A percentile compares a stretch with the other conserved stretches of the same genome.
Evolutionary conservation across 1,140 invertebrate species (phyloP).

Genomic region (Mycetomoellerius zeteki): DNA sequence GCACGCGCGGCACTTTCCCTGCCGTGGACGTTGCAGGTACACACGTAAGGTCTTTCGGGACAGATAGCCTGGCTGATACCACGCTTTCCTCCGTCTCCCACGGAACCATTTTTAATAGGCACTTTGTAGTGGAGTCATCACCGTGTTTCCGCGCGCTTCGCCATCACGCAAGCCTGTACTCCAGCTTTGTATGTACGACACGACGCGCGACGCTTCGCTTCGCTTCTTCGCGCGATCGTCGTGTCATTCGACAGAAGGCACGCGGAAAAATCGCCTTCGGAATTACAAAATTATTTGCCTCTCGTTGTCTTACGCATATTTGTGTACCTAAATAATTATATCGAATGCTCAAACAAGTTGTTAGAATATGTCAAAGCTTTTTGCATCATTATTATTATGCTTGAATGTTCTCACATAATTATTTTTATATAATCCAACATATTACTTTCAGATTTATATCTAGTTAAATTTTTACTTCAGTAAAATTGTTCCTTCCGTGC

Average conservation of each 20-base stretch:
- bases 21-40: conserved; percentile 64
- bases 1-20: conserved; percentile 77
- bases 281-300: conserved; percentile 10
- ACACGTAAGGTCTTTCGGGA: conserved; percentile 73
- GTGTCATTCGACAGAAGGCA: background rate
- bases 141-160: conserved; percentile 15
- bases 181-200: background rate
- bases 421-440: no score
- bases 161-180: conserved; percentile 4
- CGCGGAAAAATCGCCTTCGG: background rate
- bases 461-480: no score
- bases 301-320: background rate
- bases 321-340: background rate
- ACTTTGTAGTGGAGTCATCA: conserved; percentile 42
- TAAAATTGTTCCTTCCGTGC: background rate
- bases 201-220: no score
- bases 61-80: conserved; percentile 69
- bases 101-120: conserved; percentile 52
- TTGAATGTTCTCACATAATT: no score
- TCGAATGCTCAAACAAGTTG: no score
- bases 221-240: background rate
- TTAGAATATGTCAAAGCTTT: no score
- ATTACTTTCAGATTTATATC: no score
- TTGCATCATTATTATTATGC: no score
- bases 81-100: conserved; percentile 68